Evolutionary conservation across 2,888 invertebrate species (phyloP).

Genomic region (Gymnocheta viridis): DNA sequence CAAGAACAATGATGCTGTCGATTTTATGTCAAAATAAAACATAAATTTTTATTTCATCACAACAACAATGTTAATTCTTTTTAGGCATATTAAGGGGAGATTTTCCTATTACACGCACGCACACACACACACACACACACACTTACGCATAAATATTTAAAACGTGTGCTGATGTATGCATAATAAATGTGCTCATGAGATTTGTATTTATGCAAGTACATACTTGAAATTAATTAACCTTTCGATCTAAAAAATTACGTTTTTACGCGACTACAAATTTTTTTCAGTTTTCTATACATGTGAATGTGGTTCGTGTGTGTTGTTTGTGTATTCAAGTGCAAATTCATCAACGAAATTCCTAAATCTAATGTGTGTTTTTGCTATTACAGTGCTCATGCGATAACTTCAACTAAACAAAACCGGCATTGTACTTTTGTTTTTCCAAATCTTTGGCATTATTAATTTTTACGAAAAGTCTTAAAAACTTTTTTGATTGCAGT

Average conservation of each 20-base stretch:
- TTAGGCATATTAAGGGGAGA: slow-evolving; percentile 12
- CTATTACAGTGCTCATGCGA: not conserved
- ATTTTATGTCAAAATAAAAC: slow-evolving; percentile 52
- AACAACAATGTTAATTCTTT: slow-evolving; percentile 15
- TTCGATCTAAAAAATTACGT: slow-evolving; percentile 65
- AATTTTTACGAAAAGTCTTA: too few species aligned
- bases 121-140: not conserved
- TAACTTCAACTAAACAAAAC: not conserved
- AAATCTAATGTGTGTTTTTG: slow-evolving; percentile 39
- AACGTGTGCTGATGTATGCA: too few species aligned
- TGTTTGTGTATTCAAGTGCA: slow-evolving; percentile 56
- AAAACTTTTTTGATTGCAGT: too few species aligned
- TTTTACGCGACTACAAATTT: slow-evolving; percentile 24
- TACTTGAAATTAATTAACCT: slow-evolving; percentile 69
- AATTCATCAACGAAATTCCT: slow-evolving; percentile 63
- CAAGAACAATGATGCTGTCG: slow-evolving; percentile 11
- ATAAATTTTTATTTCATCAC: slow-evolving; percentile 41
- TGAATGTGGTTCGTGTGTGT: not conserved
- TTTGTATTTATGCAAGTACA: slow-evolving; percentile 47
- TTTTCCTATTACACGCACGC: slow-evolving; percentile 17
- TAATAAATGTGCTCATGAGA: slow-evolving; percentile 16
- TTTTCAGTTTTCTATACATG: not conserved
- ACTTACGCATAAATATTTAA: not conserved
- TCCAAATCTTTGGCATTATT: too few species aligned
- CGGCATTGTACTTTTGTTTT: too few species aligned